Base-by-base conservation (phyloP, 2,888 invertebrate genomes). In the Tenthredo livida region DNA sequence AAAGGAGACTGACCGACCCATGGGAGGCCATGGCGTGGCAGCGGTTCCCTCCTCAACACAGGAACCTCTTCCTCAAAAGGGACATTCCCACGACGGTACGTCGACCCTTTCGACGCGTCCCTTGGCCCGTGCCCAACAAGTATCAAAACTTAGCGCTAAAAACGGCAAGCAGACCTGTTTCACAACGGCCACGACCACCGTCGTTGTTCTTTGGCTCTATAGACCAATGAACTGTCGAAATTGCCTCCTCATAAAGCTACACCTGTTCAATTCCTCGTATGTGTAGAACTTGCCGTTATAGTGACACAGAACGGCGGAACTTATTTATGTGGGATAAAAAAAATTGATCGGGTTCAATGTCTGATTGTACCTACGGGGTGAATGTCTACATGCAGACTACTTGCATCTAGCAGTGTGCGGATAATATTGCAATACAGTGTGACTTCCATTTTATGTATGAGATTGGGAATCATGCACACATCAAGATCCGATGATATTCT, bases 81-180 rank as follows among this genome's bases (percentile, higher is more conserved):
- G 58, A 85, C 89, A 85, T 88, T 89, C 89, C 86, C 87, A 86
- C 88, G 87, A 80, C 85, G 61, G 85, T 85, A 72, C 84, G 84
- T 84, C 85, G 85, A 85, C 85, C 85, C 83, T 84, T 84, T 54
- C 37, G 17, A 80, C 37, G 80, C 47, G 77, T 50, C 54, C 33
- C 54, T 54, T 77, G 77, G 50, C 77, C 77, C 77, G 77, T 77
- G 33, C 61, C 80, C 33, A 40, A 80, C 80, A 43, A 80, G 80
- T 61, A 80, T 80, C 61, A 80, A 80, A 80, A 61, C 58, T 61
- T 80, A n/a, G 61, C 12, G 40, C 80, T 58, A 80, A 80, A 80
- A 80, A 80, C 80, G 61, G 58, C 80, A 80, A 37, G 58, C 58
- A 80, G 80, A 80, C 80, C 80, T 80, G 80, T 80, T 80, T 80